Base-by-base conservation (phyloP, 35 echinoderm and acorn worm species). In the Strongylocentrotus purpuratus region DNA sequence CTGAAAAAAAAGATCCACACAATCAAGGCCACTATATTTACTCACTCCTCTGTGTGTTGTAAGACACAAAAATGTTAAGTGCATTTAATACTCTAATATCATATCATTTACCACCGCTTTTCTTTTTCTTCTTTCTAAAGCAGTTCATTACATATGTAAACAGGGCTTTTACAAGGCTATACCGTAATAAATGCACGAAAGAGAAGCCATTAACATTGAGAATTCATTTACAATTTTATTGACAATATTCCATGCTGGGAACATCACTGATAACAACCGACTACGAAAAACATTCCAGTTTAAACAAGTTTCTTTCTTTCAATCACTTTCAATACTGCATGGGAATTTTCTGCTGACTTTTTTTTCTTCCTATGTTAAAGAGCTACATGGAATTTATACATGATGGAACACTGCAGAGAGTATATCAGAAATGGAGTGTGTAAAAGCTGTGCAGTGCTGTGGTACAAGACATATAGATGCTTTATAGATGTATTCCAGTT, bases 151-250 rank as follows among this genome's bases (percentile, higher is more conserved):
- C 35, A 41, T 41, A 41, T 3, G 35, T 41, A 3, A 41, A 41
- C 35, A 41, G 35, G 35, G 35, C 35, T 41, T 41, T 78, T 0
- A 78, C 7, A 22, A 78, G 65, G 20, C 65, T 78, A n/a, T 4
- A 78, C 5, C 7, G 28, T 25, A 71, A 78, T 78, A 78, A 78
- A 78, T 28, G 7, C 22, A 28, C 20, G 7, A 78, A n/a, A 28
- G 25, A 78, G 65, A 78, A 18, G 28, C 20, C 28, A n/a, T 22
- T 78, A 28, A 7, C 65, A 78, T 78, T 78, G 65, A 78, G 65
- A 78, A 78, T 78, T 78, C 65, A 78, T 78, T 78, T 78, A 78
- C 65, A 78, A 28, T n/a, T 55, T 78, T 78, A 78, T n/a, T 78
- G 65, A 78, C 65, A 78, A 78, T 78, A 78, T 78, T 78, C 65